Conservation (phyloP, 1,140 invertebrate species). For the Macrosteles quadrilineatus region DNA sequence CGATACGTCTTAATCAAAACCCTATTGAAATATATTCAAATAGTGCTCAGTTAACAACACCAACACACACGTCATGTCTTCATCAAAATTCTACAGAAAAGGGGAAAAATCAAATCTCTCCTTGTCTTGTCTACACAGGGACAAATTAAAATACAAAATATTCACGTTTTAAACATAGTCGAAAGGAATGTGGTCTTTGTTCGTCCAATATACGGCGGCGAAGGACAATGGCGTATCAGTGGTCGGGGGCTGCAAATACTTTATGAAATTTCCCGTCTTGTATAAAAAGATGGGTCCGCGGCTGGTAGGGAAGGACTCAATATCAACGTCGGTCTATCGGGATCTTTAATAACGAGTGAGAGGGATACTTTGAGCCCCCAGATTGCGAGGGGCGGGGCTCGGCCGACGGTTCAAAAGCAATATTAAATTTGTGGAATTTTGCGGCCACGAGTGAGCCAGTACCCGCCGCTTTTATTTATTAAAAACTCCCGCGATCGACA, state of each 20-base stretch:
- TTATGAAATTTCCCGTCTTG: slow-evolving; percentile 24
- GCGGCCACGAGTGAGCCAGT: slow-evolving; percentile 29
- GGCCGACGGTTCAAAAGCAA: slow-evolving; percentile 32
- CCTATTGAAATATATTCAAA: no score
- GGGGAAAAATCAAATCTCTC: no score
- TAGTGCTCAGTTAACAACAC: no score
- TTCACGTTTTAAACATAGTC: no score
- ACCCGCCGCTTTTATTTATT: slow-evolving; percentile 2
- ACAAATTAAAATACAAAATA: no score
- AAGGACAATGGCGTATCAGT: background rate
- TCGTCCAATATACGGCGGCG: background rate
- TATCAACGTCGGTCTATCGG: slow-evolving; percentile 14
- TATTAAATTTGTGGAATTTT: slow-evolving; percentile 44
- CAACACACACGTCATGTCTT: no score
- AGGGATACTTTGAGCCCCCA: slow-evolving; percentile 9
- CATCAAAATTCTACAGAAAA: no score
- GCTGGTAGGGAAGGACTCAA: background rate
- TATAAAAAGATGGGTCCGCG: slow-evolving; percentile 11
- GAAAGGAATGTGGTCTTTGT: background rate
- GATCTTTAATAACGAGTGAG: slow-evolving; percentile 17
- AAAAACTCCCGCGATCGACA: background rate
- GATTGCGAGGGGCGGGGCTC: background rate
- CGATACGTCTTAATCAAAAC: no score
- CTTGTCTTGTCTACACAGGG: no score
- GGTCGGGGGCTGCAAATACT: slow-evolving; percentile 5